phyloP scores from a whole-genome alignment of 2,113 vertebrate species.

The Lamprotornis superbus region DNA sequence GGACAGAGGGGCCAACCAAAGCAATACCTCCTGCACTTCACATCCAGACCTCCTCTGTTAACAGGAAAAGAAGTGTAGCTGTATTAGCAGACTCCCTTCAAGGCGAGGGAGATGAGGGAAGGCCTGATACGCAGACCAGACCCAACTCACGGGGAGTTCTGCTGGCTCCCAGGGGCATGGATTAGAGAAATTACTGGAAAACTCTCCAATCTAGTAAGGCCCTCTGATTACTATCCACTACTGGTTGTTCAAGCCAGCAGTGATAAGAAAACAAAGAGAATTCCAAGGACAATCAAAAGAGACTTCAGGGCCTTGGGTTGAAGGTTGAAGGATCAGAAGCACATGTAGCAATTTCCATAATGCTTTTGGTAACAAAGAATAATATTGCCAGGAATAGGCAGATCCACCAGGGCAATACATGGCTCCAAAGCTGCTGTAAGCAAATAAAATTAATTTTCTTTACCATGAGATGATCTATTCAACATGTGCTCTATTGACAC shows the following conservation, averaged over 20 bases:
- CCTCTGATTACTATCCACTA: neutral
- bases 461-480: neutral
- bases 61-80: neutral
- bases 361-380: neutral
- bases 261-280: neutral
- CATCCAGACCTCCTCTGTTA: neutral
- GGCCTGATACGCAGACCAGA: neutral
- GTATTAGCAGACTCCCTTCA: neutral
- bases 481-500: neutral
- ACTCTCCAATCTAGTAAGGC: neutral
- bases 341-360: rapidly evolving
- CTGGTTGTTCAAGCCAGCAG: neutral
- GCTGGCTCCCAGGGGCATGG: neutral
- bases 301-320: neutral
- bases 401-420: no score
- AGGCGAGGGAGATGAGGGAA: neutral
- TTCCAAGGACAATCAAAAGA: neutral
- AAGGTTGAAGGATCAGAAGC: neutral
- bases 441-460: neutral
- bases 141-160: neutral
- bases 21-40: neutral
- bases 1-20: neutral
- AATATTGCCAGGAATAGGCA: neutral
- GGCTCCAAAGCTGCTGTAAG: neutral
- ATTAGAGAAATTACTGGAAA: neutral